These are phyloP conservation scores for Callipepla californica DNA, from an alignment of 2,113 vertebrate species.

Conservation along the genomic window DNA sequence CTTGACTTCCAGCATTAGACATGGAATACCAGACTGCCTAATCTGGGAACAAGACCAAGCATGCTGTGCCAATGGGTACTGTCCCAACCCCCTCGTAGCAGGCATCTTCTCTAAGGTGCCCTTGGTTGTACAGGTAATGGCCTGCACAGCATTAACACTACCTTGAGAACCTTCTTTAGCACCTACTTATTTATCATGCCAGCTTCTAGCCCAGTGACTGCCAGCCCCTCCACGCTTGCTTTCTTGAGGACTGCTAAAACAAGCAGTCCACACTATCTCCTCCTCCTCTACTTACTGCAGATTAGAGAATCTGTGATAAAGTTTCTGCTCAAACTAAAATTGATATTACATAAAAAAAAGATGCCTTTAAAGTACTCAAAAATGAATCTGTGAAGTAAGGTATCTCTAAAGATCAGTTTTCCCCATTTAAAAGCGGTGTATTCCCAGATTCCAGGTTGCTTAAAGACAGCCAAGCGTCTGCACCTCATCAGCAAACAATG, in stretches of 20 bases:
- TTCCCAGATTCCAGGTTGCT: conserved; percentile 24
- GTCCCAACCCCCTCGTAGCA: not conserved
- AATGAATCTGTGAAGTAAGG: not conserved
- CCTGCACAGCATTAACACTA: not conserved
- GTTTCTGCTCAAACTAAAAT: conserved; percentile 29
- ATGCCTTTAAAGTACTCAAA: conserved; percentile 21
- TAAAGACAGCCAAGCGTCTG: conserved; percentile 40
- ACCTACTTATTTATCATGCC: not conserved
- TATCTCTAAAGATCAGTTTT: conserved; percentile 22
- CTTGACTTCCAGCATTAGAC: not conserved
- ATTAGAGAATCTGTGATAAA: conserved; percentile 11
- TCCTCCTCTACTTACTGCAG: not conserved
- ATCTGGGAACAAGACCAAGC: not conserved
- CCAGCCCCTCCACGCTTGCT: not conserved
- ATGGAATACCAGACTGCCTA: not conserved
- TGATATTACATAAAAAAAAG: conserved; percentile 24
- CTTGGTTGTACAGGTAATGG: not conserved
- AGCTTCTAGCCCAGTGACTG: not conserved
- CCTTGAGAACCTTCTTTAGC: not conserved
- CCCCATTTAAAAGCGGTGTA: not conserved
- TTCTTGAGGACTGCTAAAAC: not conserved
- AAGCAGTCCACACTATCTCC: not conserved
- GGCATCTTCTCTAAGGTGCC: not conserved
- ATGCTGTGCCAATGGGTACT: not conserved
- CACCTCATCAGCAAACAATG: conserved; percentile 63